Evolutionary conservation across 2,113 vertebrate genomes (phyloP).

Genomic region (Xenopus tropicalis): UCB_Xtro_10.0 CM004443.2:93972501-93973000

Average conservation of each 20-base stretch:
- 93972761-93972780: constrained; percentile 82
- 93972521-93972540: too few species aligned
- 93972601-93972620: too few species aligned
- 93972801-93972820: constrained; percentile 94
- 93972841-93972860: constrained; percentile 89
- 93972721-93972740: constrained; percentile 85
- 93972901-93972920: constrained; percentile 86
- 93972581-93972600: too few species aligned
- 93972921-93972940: constrained; percentile 87
- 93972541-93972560: too few species aligned
- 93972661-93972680: too few species aligned
- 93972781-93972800: constrained; percentile 92
- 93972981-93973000: constrained; percentile 8
- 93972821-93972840: constrained; percentile 95
- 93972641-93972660: too few species aligned
- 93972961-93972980: constrained; percentile 85
- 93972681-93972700: too few species aligned
- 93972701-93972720: too few species aligned
- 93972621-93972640: too few species aligned
- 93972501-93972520: too few species aligned
- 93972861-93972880: constrained; percentile 93
- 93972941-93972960: constrained; percentile 93
- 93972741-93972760: constrained; percentile 84
- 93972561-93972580: too few species aligned
- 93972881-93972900: constrained; percentile 83